Evolutionary conservation across 2,888 invertebrate species (phyloP).

Genomic region (Himalopsyche tibetana): DNA sequence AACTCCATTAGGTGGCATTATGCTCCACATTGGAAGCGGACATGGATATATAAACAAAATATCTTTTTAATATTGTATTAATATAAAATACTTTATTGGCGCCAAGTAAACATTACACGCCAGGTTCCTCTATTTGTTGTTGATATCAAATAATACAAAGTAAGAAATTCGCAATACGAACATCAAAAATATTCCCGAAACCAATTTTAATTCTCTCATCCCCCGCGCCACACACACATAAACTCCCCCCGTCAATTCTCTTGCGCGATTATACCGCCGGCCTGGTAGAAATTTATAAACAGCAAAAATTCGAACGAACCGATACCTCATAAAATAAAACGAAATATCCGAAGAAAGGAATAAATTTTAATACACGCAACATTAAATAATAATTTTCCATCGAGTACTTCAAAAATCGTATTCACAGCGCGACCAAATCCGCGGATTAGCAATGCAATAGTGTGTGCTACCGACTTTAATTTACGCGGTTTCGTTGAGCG

Average conservation of each 20-base stretch:
- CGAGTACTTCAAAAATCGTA: conserved; percentile 47
- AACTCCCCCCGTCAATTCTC: conserved; percentile 1
- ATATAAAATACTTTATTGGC: too few species aligned
- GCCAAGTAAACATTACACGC: background rate
- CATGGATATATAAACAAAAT: too few species aligned
- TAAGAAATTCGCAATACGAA: conserved; percentile 55
- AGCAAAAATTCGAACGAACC: conserved; percentile 47
- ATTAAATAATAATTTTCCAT: conserved; percentile 65
- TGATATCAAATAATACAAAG: conserved; percentile 53
- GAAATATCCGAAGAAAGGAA: conserved; percentile 63
- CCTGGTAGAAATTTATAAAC: conserved; percentile 45
- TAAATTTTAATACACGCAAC: conserved; percentile 65
- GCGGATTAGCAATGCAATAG: background rate
- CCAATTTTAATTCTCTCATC: conserved; percentile 57
- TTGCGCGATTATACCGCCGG: background rate
- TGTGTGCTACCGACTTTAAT: background rate
- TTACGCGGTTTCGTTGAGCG: too few species aligned
- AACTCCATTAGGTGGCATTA: too few species aligned
- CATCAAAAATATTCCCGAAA: conserved; percentile 56
- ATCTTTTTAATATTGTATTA: too few species aligned
- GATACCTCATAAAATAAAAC: conserved; percentile 60
- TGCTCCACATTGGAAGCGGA: too few species aligned
- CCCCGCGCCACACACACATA: background rate
- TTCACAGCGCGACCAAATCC: background rate
- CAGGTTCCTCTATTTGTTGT: background rate